Evolutionary conservation across 2,113 vertebrate genomes (phyloP).

Genomic region (Forbesichthys agassizii): DNA sequence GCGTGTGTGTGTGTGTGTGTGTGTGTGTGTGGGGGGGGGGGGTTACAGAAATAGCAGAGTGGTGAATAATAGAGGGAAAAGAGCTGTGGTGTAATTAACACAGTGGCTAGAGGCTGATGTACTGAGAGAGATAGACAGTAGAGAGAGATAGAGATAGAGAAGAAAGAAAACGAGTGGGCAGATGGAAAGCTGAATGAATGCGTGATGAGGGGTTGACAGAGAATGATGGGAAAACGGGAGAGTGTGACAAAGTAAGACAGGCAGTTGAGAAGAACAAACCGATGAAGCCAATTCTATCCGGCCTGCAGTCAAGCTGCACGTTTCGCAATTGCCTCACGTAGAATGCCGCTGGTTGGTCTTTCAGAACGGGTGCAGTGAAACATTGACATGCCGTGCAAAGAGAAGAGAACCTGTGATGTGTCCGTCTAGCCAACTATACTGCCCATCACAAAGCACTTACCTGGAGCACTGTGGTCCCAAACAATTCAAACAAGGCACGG

Average conservation of each 20-base stretch:
- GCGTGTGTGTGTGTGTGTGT: not conserved
- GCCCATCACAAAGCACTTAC: too few species aligned
- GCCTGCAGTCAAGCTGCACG: too few species aligned
- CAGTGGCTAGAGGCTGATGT: constrained; percentile 52
- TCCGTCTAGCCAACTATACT: too few species aligned
- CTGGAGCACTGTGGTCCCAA: too few species aligned
- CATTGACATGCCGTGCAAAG: too few species aligned
- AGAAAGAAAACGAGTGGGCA: constrained; percentile 1
- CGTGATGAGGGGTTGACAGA: not conserved
- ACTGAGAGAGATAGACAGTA: constrained; percentile 37
- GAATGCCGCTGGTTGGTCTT: too few species aligned
- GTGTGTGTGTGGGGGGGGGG: constrained; percentile 6
- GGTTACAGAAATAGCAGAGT: constrained; percentile 72
- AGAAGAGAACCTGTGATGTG: too few species aligned
- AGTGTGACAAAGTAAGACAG: not conserved
- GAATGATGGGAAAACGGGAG: not conserved
- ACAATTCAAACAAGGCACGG: too few species aligned
- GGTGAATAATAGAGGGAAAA: constrained; percentile 63
- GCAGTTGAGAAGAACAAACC: too few species aligned
- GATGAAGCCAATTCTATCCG: too few species aligned
- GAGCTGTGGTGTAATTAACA: constrained; percentile 68
- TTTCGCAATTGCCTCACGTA: too few species aligned
- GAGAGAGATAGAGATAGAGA: constrained; percentile 14
- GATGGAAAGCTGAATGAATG: not conserved
- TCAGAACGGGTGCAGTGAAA: too few species aligned